Base-by-base conservation (phyloP, 1,140 invertebrate genomes). In the Mesaphorura yosii region DNA sequence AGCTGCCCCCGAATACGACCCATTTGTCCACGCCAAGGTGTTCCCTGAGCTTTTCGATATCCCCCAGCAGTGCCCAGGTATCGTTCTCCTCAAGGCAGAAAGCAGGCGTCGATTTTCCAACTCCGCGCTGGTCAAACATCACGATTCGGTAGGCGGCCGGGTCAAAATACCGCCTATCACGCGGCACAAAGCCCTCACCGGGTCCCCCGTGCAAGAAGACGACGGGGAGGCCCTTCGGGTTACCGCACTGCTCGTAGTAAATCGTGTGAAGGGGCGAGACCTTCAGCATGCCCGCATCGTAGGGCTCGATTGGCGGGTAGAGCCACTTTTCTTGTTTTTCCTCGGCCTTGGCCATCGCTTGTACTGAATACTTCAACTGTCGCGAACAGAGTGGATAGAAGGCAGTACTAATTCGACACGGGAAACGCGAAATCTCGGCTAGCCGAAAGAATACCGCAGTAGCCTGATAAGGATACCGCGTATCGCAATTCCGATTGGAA, bases 1-100 rank as follows among this genome's bases (percentile, higher is more conserved):
- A 71, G 42, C 66, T 68, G 0, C 69, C 69, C 4, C 69, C 69
- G 58, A 70, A 70, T 10, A 71, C 66, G 15, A 69, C 60, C 69
- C 69, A 71, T 26, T 65, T 62, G 0, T 69, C 66, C 46, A 71
- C 67, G 1, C 55, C 55, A 10, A 70, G 58, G 41, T 69, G 64
- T 17, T 65, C n/a, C 38, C 52, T 48, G 6, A 71, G 58, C 44
- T 62, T 66, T 55, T 71, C 69, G 28, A 71, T 70, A 49, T 71
- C 69, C 10, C 55, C 64, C 7, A 70, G 68, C 29, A 67, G 53
- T 48, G 66, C 41, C 69, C 69, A 71, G n/a, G 69, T 71, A 23
- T 65, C 69, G 42, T 71, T 71, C 22, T 70, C 67, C 66, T 59
- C 65, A 0, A 71, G 61, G 46, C 68, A 66, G 42, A 66, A 68